These are phyloP conservation scores for Ophthalmolycus amberensis DNA, from an alignment of 2,113 vertebrate genomes.

Conservation along the genomic window DNA sequence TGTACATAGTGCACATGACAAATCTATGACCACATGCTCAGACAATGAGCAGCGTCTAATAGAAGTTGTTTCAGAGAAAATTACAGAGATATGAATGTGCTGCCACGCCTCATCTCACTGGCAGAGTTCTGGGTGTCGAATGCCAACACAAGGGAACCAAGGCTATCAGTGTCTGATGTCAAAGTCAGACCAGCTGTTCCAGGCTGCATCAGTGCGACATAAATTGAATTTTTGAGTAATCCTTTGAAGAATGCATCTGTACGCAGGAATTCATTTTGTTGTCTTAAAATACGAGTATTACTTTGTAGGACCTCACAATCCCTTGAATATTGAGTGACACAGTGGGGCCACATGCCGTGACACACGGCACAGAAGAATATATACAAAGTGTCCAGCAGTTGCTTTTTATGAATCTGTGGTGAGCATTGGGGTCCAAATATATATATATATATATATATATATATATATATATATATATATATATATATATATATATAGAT, in stretches of 20 bases:
- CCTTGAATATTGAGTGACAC: constrained; percentile 78
- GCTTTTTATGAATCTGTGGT: constrained; percentile 51
- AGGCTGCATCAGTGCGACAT: constrained; percentile 78
- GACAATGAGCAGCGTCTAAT: constrained; percentile 69
- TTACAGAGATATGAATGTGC: constrained; percentile 64
- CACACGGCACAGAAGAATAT: constrained; percentile 66
- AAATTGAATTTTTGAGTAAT: constrained; percentile 85
- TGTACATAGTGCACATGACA: constrained; percentile 52
- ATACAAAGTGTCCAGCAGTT: constrained; percentile 74
- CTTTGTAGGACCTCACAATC: constrained; percentile 66
- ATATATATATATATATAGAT: too few relatives aligned
- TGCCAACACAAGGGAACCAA: constrained; percentile 76
- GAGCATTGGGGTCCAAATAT: constrained; percentile 24
- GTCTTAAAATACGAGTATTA: constrained; percentile 82
- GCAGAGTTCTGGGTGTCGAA: constrained; percentile 73
- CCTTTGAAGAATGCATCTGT: constrained; percentile 84
- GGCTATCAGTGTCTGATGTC: constrained; percentile 84
- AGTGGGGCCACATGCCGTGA: constrained; percentile 60
- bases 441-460: too few relatives aligned
- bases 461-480: too few relatives aligned
- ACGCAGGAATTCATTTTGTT: constrained; percentile 81
- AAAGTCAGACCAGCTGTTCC: constrained; percentile 84
- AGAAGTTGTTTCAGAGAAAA: constrained; percentile 60
- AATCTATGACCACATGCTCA: constrained; percentile 41
- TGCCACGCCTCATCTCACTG: constrained; percentile 69